Base-by-base conservation (phyloP, 2,797 vertebrate species). In the Coregonus ussuriensis region DNA sequence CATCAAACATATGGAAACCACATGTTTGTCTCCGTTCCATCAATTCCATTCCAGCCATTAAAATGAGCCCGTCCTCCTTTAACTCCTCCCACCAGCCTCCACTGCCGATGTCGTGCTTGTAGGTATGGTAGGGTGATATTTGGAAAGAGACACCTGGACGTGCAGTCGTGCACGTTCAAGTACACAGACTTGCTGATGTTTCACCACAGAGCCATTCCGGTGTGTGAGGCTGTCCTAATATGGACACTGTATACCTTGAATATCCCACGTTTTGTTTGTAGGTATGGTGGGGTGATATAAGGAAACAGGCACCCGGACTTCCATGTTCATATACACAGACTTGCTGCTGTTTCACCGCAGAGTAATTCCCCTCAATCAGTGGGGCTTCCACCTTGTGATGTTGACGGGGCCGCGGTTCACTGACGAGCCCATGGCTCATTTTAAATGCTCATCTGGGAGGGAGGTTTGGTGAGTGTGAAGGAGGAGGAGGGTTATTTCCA, bases 401-500 rank as follows among this genome's bases (percentile, higher is more conserved):
- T 25, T 71, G 69, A 71, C 47, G 69, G 18, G 69, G 69, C n/a
- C 33, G 13, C 18, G 51, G 11, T 72, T 53, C 51, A 52, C 13
- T 52, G 51, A 54, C 41, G 13, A 72, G 52, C n/a, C 70, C 21
- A 31, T 52, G 70, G 70, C 47, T 72, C 13, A 72, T 72, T 72
- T 54, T 25, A 29, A 72, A 72, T 41, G 70, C 25, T 72, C n/a
- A n/a, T 72, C 70, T 72, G 70, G 70, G 41, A 53, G 21, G 18
- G 47, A 5, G 9, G 47, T 31, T 25, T 66, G 25, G 21, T 29
- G 70, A 52, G 70, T 25, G 47, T 72, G 4, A 31, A 9, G 35
- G 1, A 0, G 4, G 37, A n/a, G 25, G 6, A 41, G 62, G 37
- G 11, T 66, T 25, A 13, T 25, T 66, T 25, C 25, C 25, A 29